phyloP scores from a whole-genome alignment of 2,888 invertebrate genomes.

The Leptinotarsa juncta region DNA sequence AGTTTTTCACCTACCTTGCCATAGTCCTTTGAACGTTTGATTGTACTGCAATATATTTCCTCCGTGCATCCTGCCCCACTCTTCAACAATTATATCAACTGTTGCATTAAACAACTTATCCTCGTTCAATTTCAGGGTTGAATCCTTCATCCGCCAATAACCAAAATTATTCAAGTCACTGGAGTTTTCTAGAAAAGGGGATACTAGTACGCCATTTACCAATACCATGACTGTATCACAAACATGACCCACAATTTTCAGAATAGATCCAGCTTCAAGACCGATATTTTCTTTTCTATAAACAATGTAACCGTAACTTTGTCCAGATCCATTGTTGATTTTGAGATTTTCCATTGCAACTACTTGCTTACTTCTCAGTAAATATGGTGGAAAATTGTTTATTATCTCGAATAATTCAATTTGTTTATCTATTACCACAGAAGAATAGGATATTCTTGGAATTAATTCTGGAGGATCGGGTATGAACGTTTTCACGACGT shows the following conservation, averaged over 20 bases:
- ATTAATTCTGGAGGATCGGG: conserved; percentile 79
- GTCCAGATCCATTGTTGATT: conserved; percentile 66
- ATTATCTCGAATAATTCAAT: conserved; percentile 43
- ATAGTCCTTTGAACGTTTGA: conserved; percentile 59
- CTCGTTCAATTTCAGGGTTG: conserved; percentile 48
- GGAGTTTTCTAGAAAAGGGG: conserved; percentile 51
- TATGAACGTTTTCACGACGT: conserved; percentile 55
- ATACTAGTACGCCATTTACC: conserved; percentile 63
- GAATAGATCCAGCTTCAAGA: conserved; percentile 51
- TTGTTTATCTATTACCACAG: conserved; percentile 48
- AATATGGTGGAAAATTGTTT: conserved; percentile 35
- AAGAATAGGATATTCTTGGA: conserved; percentile 80
- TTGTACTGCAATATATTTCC: conserved; percentile 62
- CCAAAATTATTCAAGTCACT: conserved; percentile 62
- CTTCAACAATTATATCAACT: conserved; percentile 72
- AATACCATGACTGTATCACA: conserved; percentile 68
- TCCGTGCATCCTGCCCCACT: conserved; percentile 82
- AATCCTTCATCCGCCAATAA: conserved; percentile 61
- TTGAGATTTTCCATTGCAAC: conserved; percentile 60
- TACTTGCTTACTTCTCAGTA: conserved; percentile 40
- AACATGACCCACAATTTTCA: conserved; percentile 62
- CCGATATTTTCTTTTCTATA: conserved; percentile 64
- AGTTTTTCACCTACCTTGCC: conserved; percentile 55
- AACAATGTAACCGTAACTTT: conserved; percentile 69
- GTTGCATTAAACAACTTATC: conserved; percentile 52